phyloP scores from a whole-genome alignment of 2,888 invertebrate species.

The Epicampocera succincta region DNA sequence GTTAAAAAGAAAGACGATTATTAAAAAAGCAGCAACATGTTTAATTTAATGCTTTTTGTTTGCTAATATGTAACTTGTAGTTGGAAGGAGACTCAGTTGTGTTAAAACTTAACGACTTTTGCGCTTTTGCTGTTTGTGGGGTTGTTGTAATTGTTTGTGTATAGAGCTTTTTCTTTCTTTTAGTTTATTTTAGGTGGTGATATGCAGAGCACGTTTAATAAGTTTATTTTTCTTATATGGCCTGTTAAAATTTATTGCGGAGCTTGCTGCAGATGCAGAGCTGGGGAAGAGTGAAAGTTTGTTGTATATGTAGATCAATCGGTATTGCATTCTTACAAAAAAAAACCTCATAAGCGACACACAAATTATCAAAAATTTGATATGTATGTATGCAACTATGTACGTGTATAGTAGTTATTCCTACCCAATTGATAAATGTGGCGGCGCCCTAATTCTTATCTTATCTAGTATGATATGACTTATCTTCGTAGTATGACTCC shows the following conservation, averaged over 20 bases:
- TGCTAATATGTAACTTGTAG: constrained; percentile 19
- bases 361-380: no score
- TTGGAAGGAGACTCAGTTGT: constrained; percentile 27
- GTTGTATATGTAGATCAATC: no score
- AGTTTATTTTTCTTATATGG: constrained; percentile 10
- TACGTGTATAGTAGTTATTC: no score
- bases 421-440: no score
- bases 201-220: constrained; percentile 62
- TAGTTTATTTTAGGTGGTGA: constrained; percentile 8
- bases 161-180: constrained; percentile 42
- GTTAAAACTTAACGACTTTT: constrained; percentile 30
- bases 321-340: no score
- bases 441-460: no score
- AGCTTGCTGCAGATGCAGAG: constrained; percentile 9
- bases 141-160: constrained; percentile 31
- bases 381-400: no score
- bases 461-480: no score
- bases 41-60: constrained; percentile 5
- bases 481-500: no score
- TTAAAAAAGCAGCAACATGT: neutral
- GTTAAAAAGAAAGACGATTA: constrained; percentile 18
- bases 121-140: neutral
- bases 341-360: no score
- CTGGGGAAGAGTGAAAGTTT: constrained; percentile 13
- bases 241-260: constrained; percentile 5